A percentile compares a stretch with the other conserved stretches of the same genome.
Conservation (phyloP, 2,888 invertebrate species). For the Rotaria macrura region DNA sequence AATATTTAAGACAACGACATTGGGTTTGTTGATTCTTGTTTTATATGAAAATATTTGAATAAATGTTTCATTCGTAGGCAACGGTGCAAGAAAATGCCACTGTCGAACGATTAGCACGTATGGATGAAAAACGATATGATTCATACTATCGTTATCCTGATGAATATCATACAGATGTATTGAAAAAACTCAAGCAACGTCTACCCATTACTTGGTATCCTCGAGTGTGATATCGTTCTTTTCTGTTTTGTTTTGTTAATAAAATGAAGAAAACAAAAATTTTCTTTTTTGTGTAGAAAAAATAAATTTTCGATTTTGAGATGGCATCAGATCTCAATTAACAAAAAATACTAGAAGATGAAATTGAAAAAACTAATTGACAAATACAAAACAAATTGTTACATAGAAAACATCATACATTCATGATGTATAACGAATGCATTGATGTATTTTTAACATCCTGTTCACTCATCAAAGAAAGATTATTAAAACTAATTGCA, state of each 20-base stretch:
- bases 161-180: conserved; percentile 19
- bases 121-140: conserved; percentile 1
- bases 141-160: conserved; percentile 15
- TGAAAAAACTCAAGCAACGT: not conserved
- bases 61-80: not conserved
- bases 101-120: not conserved
- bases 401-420: no score
- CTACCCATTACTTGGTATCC: not conserved
- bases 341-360: no score
- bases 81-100: not conserved
- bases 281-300: no score
- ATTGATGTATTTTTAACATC: no score
- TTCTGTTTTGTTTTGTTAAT: not conserved
- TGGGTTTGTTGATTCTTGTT: not conserved
- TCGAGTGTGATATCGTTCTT: not conserved
- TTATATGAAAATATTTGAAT: not conserved
- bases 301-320: no score
- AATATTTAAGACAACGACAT: conserved; percentile 12
- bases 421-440: no score
- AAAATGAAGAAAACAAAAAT: not conserved
- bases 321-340: no score
- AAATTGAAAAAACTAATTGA: no score
- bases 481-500: no score
- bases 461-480: no score
- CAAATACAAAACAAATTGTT: no score